Percentiles rank a stretch among this genome's conserved stretches.
Evolutionary conservation across 2,113 vertebrate species (phyloP).

Genomic region (Anseranas semipalmata): DNA sequence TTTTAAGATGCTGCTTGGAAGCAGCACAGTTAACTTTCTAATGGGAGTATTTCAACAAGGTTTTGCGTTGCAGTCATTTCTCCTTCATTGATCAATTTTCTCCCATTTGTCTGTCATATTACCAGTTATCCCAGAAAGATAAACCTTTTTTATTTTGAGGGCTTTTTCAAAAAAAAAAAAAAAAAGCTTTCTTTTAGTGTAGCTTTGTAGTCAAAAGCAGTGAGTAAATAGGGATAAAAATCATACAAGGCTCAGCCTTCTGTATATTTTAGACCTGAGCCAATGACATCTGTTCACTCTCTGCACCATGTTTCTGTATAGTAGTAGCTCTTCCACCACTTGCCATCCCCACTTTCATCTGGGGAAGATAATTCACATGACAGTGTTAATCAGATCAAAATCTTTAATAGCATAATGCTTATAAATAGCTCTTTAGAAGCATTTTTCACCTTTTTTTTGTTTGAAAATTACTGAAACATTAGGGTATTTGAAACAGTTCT

Average conservation of each 20-base stretch:
- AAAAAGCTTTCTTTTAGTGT: not conserved
- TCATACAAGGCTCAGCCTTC: not conserved
- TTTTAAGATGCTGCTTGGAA: not conserved
- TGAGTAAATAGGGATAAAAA: not conserved
- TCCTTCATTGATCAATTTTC: not conserved
- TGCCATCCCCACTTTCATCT: not conserved
- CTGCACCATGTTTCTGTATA: not conserved
- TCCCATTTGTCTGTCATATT: not conserved
- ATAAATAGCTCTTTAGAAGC: not conserved
- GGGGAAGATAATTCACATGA: not conserved
- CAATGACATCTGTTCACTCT: not conserved
- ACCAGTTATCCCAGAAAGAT: not conserved
- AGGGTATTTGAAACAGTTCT: conserved; percentile 19
- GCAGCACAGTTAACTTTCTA: not conserved
- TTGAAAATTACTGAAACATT: not conserved
- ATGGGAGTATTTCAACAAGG: not conserved
- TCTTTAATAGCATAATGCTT: not conserved
- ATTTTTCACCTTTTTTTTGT: not conserved
- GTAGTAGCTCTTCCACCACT: not conserved
- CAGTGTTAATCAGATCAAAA: conserved; percentile 1
- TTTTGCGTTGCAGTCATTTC: not conserved
- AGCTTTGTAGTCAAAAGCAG: not conserved
- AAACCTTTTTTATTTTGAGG: not conserved
- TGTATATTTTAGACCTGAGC: not conserved
- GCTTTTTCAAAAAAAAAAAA: not conserved